phyloP scores from a whole-genome alignment of 2,797 vertebrate genomes.

The Tangara arthus region DNA sequence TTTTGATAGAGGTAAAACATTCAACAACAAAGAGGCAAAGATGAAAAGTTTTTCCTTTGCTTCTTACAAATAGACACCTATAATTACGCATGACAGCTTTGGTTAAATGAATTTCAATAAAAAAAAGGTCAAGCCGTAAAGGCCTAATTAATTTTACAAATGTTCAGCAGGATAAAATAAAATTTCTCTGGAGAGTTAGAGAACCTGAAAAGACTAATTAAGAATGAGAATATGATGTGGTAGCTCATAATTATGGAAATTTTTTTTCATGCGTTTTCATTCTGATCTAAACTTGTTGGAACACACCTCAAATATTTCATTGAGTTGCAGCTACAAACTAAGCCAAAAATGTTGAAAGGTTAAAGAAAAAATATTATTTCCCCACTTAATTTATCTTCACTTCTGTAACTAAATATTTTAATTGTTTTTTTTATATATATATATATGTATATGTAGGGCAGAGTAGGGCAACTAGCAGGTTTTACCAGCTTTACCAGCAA shows the following conservation, averaged over 20 bases:
- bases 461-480: neutral
- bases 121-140: neutral
- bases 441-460: neutral
- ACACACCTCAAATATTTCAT: neutral
- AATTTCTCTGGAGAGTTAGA: neutral
- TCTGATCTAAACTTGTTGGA: neutral
- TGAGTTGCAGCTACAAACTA: neutral
- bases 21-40: neutral
- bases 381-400: neutral
- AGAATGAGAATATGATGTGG: neutral
- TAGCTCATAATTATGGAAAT: neutral
- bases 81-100: conserved; percentile 13
- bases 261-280: neutral
- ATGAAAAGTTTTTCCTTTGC: neutral
- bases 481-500: neutral
- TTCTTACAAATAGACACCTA: neutral
- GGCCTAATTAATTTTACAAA: conserved; percentile 31
- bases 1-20: neutral
- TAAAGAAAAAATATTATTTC: neutral
- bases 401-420: neutral
- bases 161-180: conserved; percentile 8
- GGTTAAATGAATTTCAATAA: conserved; percentile 22
- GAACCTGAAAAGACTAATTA: conserved; percentile 10
- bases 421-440: neutral
- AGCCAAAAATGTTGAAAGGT: neutral